phyloP scores from a whole-genome alignment of 2,888 invertebrate species.

The Drosophila vallismaia region DNA sequence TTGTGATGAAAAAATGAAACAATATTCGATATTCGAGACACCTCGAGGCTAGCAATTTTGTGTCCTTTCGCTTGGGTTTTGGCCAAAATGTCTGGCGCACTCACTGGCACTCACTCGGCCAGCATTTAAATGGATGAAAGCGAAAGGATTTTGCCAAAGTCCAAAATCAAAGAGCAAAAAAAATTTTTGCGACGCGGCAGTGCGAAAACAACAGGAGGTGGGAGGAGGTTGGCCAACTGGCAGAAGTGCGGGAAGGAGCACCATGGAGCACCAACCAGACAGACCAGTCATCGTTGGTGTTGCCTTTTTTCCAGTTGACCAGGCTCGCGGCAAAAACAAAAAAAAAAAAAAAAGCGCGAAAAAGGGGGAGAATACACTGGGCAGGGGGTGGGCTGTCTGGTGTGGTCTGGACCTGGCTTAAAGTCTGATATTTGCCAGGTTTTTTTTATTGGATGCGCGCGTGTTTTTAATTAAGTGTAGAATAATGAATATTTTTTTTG shows the following conservation, averaged over 20 bases:
- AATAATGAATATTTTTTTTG: constrained; percentile 67
- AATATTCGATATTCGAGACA: background rate
- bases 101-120: constrained; percentile 48
- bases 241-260: background rate
- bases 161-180: constrained; percentile 74
- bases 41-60: constrained; percentile 44
- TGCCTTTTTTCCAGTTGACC: constrained; percentile 78
- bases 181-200: constrained; percentile 60
- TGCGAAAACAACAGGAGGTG: constrained; percentile 47
- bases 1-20: background rate
- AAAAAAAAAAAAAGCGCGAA: constrained; percentile 30
- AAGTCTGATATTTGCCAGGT: constrained; percentile 52
- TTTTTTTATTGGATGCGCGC: constrained; percentile 43
- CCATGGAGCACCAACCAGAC: constrained; percentile 53
- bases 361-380: constrained; percentile 17
- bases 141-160: constrained; percentile 83
- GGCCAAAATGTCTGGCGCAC: constrained; percentile 66
- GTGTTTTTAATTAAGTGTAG: constrained; percentile 81
- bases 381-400: constrained; percentile 21
- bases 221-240: constrained; percentile 3
- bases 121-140: constrained; percentile 83
- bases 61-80: constrained; percentile 53
- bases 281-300: constrained; percentile 45
- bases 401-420: constrained; percentile 22
- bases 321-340: constrained; percentile 46